These are phyloP conservation scores for Podargus strigoides DNA, from an alignment of 2,797 vertebrate species.

Conservation along the genomic window DNA sequence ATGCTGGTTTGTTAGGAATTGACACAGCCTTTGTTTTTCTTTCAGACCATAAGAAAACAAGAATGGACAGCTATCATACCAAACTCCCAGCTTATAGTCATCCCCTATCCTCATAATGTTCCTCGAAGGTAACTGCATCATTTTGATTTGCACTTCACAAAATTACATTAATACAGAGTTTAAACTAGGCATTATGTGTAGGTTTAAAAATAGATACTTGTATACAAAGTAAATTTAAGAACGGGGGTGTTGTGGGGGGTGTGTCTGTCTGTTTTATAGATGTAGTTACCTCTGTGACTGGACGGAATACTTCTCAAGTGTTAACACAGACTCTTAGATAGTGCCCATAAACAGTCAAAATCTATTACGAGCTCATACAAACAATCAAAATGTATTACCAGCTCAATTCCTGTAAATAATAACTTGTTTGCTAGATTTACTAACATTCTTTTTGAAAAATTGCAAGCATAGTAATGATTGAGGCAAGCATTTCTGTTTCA, in stretches of 20 bases:
- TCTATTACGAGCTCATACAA: background rate
- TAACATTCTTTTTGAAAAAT: background rate
- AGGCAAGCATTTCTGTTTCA: background rate
- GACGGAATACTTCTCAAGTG: background rate
- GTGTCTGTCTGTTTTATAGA: background rate
- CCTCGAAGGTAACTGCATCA: slow-evolving; percentile 84
- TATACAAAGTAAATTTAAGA: background rate
- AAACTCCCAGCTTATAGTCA: slow-evolving; percentile 97
- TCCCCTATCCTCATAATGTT: slow-evolving; percentile 87
- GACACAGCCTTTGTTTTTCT: slow-evolving; percentile 34
- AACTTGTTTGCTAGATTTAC: background rate
- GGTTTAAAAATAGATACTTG: background rate
- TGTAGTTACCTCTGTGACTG: background rate
- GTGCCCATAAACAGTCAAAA: background rate
- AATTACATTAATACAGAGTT: background rate
- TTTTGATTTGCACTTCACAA: background rate
- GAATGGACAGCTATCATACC: slow-evolving; percentile 99
- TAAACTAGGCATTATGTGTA: background rate
- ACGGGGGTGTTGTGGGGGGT: accelerated
- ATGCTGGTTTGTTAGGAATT: background rate
- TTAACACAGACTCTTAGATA: background rate
- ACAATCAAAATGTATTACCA: background rate
- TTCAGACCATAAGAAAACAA: slow-evolving; percentile 83
- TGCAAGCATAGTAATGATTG: background rate
- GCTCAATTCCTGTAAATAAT: background rate